Percentiles rank a stretch among this genome's conserved stretches.
Evolutionary conservation across 1,140 invertebrate genomes (phyloP).

Genomic region (Diploscapter pachys): DNA sequence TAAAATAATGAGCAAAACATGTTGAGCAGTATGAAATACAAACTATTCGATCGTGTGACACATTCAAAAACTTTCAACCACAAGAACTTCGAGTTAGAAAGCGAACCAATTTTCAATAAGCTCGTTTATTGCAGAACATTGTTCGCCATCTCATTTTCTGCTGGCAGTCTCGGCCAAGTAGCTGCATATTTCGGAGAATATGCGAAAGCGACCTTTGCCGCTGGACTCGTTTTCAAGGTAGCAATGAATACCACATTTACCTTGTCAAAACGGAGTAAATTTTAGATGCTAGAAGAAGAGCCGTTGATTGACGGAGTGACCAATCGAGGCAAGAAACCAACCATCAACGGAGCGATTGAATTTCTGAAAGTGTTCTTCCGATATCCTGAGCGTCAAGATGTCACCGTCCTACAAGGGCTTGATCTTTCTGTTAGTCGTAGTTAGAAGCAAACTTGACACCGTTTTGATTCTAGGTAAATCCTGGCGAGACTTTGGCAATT

Average conservation of each 20-base stretch:
- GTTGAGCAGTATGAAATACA: too few species aligned
- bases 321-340: slow-evolving; percentile 25
- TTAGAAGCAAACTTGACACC: neutral
- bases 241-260: slow-evolving; percentile 20
- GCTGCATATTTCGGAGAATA: slow-evolving; percentile 61
- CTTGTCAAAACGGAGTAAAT: neutral
- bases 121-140: slow-evolving; percentile 10
- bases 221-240: slow-evolving; percentile 57
- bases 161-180: slow-evolving; percentile 55
- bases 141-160: slow-evolving; percentile 50
- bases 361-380: slow-evolving; percentile 60
- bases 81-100: too few species aligned
- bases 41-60: too few species aligned
- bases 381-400: slow-evolving; percentile 60
- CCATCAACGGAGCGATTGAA: slow-evolving; percentile 46
- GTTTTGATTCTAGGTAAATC: slow-evolving; percentile 58
- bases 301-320: slow-evolving; percentile 60
- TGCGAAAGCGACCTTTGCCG: slow-evolving; percentile 56
- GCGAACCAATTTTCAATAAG: too few species aligned
- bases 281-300: slow-evolving; percentile 50
- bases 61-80: too few species aligned
- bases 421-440: neutral
- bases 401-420: slow-evolving; percentile 64
- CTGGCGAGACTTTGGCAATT: slow-evolving; percentile 81
- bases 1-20: too few species aligned